phyloP scores from a whole-genome alignment of 2,113 vertebrate species.

The Dicentrarchus labrax region DNA sequence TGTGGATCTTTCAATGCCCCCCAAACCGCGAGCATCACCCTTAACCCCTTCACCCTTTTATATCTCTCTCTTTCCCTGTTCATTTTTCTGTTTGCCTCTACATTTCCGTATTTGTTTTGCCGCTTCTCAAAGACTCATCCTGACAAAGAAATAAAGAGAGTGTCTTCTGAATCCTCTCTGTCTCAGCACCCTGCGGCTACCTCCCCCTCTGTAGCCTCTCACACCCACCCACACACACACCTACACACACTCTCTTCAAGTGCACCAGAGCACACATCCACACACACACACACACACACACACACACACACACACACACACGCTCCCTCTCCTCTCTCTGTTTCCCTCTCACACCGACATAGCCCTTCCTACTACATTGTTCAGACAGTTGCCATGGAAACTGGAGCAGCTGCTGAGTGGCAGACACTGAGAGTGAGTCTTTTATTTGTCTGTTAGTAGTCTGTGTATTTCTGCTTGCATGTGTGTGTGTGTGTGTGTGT shows the following conservation, averaged over 20 bases:
- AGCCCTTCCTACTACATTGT: conserved; percentile 89
- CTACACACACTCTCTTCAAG: conserved; percentile 62
- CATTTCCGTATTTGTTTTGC: conserved; percentile 65
- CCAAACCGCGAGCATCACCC: not conserved
- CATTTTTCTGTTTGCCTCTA: conserved; percentile 34
- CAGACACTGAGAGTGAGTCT: conserved; percentile 83
- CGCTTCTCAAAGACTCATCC: conserved; percentile 62
- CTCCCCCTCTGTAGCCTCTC: conserved; percentile 76
- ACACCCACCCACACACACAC: conserved; percentile 76
- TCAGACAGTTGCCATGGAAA: conserved; percentile 90
- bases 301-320: conserved; percentile 74
- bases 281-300: conserved; percentile 61
- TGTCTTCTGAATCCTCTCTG: conserved; percentile 76
- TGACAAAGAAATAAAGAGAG: conserved; percentile 78
- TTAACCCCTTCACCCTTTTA: conserved; percentile 2
- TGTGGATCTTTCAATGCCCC: conserved; percentile 37
- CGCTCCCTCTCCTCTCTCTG: conserved; percentile 62
- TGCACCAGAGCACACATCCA: conserved; percentile 68
- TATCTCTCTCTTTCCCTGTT: not conserved
- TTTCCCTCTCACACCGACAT: conserved; percentile 73
- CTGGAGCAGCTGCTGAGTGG: conserved; percentile 94
- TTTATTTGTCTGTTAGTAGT: conserved; percentile 83
- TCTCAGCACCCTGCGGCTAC: conserved; percentile 75
- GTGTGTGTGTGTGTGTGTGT: conserved; percentile 66
- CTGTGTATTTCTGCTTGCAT: conserved; percentile 76